Evolutionary conservation across 2,113 vertebrate genomes (phyloP).

Genomic region (Phaethon lepturus): DNA sequence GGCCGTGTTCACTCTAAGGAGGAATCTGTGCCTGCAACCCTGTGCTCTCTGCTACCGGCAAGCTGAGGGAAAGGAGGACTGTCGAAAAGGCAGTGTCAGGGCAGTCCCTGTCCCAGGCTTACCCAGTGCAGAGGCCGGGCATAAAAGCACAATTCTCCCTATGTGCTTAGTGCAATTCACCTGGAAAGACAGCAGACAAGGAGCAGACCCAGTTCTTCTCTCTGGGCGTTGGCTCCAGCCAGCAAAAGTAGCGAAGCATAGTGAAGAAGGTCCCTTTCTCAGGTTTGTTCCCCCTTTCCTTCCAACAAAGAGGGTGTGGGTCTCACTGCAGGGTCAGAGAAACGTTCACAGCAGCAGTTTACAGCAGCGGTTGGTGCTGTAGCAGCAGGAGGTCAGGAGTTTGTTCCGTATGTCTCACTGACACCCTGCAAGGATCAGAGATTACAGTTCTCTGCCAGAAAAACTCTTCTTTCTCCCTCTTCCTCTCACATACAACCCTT

Average conservation of each 20-base stretch:
- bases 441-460: neutral
- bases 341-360: neutral
- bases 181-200: neutral
- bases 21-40: neutral
- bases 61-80: neutral
- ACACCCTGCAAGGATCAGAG: slow-evolving; percentile 59
- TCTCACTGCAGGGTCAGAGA: neutral
- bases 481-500: neutral
- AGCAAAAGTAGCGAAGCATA: neutral
- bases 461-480: neutral
- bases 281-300: neutral
- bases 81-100: neutral
- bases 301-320: neutral
- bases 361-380: neutral
- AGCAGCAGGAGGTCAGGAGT: slow-evolving; percentile 19
- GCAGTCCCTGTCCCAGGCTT: neutral
- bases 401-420: neutral
- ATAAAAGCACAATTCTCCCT: neutral
- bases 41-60: neutral
- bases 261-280: neutral
- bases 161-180: neutral
- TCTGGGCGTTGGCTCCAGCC: neutral
- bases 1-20: neutral
- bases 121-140: neutral
- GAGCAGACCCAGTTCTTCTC: neutral